phyloP scores from a whole-genome alignment of 2,797 vertebrate species.

The Propithecus perrieri region DNA sequence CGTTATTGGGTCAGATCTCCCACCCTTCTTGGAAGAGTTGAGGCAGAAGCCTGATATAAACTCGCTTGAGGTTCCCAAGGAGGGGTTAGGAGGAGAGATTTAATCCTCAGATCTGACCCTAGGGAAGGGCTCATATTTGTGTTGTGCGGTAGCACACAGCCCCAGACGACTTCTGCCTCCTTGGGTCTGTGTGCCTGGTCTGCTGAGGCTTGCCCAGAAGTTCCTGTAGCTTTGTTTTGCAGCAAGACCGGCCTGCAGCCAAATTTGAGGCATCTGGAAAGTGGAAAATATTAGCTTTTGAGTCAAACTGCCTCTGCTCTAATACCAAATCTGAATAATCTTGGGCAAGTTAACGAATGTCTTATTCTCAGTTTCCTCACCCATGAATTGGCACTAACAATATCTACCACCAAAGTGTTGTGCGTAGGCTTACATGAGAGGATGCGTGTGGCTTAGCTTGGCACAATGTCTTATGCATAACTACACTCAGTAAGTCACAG shows the following conservation, averaged over 20 bases:
- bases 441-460: not conserved
- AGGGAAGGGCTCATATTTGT: not conserved
- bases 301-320: not conserved
- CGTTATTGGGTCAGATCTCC: not conserved
- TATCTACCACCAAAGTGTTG: not conserved
- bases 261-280: not conserved
- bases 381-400: not conserved
- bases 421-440: not conserved
- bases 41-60: not conserved
- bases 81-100: not conserved
- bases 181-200: not conserved
- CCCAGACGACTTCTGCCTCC: not conserved
- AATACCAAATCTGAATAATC: not conserved
- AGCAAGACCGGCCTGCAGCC: not conserved
- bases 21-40: not conserved
- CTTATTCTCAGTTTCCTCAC: not conserved
- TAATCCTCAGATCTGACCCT: not conserved
- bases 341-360: not conserved
- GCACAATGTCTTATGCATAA: not conserved
- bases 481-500: not conserved
- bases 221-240: conserved; percentile 4
- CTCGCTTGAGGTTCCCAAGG: not conserved
- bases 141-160: not conserved
- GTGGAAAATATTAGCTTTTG: not conserved
- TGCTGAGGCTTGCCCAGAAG: not conserved